phyloP scores from a whole-genome alignment of 1,140 invertebrate species.

The Eueides isabella region DNA sequence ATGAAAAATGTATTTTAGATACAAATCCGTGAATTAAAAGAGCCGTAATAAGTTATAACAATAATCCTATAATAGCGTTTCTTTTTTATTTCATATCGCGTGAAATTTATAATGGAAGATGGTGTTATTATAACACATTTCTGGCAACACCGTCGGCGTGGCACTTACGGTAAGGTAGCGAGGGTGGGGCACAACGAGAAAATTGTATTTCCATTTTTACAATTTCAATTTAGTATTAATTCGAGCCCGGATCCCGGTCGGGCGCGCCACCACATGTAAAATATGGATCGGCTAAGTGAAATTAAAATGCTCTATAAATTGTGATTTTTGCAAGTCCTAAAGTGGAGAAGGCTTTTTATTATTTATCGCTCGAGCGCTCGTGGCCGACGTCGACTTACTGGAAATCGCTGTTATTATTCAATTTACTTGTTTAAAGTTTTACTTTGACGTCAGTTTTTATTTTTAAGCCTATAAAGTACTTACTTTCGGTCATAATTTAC shows the following conservation, averaged over 20 bases:
- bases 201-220: conserved; percentile 82
- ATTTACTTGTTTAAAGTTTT: conserved; percentile 71
- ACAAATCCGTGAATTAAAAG: conserved; percentile 11
- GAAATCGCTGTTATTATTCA: conserved; percentile 77
- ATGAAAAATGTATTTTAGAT: conserved; percentile 10
- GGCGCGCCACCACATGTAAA: conserved; percentile 80
- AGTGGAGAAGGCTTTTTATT: conserved; percentile 81
- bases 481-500: neutral
- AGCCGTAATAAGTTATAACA: conserved; percentile 28
- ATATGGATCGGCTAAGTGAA: conserved; percentile 82
- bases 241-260: conserved; percentile 70
- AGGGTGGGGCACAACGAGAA: conserved; percentile 70
- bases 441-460: conserved; percentile 40
- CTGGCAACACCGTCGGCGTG: conserved; percentile 60
- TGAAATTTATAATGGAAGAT: conserved; percentile 46
- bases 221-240: conserved; percentile 83
- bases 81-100: conserved; percentile 30
- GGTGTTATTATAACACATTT: conserved; percentile 72
- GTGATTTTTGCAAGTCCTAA: conserved; percentile 82
- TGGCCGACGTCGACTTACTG: conserved; percentile 72
- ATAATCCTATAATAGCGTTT: conserved; percentile 28
- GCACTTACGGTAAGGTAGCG: conserved; percentile 52
- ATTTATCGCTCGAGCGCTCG: conserved; percentile 75
- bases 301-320: conserved; percentile 83
- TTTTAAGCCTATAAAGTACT: conserved; percentile 41